Conservation (phyloP, 2,888 invertebrate genomes). For the Chelonus formosanus region DNA sequence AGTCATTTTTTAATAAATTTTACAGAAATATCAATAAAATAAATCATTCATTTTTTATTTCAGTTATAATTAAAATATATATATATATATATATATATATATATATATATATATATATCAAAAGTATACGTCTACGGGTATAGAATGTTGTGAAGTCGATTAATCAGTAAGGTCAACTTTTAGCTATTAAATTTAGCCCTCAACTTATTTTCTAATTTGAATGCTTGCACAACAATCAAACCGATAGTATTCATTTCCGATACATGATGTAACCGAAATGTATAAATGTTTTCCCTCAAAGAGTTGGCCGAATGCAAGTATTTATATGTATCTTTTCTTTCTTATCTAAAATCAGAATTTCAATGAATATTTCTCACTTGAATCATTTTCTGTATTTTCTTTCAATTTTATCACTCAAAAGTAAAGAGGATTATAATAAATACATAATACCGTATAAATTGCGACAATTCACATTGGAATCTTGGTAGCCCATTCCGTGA, state of each 20-base stretch:
- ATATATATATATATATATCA: too few relatives aligned
- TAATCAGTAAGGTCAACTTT: slow-evolving; percentile 39
- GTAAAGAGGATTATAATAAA: slow-evolving; percentile 4
- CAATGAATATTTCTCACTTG: background rate
- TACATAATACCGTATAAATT: slow-evolving; percentile 2
- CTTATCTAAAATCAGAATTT: slow-evolving; percentile 19
- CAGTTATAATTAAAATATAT: background rate
- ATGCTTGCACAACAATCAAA: slow-evolving; percentile 1
- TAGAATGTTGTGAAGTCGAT: slow-evolving; percentile 35
- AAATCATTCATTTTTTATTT: background rate
- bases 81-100: too few relatives aligned
- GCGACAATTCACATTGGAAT: slow-evolving; percentile 12
- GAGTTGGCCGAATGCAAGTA: slow-evolving; percentile 17
- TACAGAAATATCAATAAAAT: slow-evolving; percentile 5
- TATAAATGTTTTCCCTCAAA: slow-evolving; percentile 14
- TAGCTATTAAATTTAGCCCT: slow-evolving; percentile 34
- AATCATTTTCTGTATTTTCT: slow-evolving; percentile 11
- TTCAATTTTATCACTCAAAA: slow-evolving; percentile 9
- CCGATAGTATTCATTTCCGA: slow-evolving; percentile 9
- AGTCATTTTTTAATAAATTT: background rate
- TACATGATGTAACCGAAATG: slow-evolving; percentile 22
- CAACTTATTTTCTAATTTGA: slow-evolving; percentile 34
- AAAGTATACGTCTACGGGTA: slow-evolving; percentile 29
- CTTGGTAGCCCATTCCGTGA: slow-evolving; percentile 36
- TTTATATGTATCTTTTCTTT: background rate